A percentile compares a stretch with the other conserved stretches of the same genome.
phyloP scores from a whole-genome alignment of 2,888 invertebrate genomes.

The Drosophila meridiana region DNA sequence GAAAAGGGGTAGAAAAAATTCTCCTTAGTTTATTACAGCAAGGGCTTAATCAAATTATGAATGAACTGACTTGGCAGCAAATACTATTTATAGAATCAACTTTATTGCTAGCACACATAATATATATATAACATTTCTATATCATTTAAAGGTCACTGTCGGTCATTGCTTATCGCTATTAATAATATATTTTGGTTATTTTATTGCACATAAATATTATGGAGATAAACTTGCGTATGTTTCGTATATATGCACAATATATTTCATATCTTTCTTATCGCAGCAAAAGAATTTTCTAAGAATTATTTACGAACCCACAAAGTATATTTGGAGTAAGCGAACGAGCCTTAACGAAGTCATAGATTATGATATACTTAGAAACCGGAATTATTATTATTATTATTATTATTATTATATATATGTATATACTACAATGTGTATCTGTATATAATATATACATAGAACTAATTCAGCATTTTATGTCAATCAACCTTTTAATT shows the following conservation, averaged over 20 bases:
- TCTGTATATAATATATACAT: too few species aligned
- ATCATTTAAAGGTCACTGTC: background rate
- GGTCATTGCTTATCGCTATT: background rate
- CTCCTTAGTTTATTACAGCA: background rate
- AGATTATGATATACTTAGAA: too few species aligned
- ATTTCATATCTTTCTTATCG: background rate
- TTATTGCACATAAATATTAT: background rate
- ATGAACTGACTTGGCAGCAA: background rate
- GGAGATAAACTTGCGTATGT: background rate
- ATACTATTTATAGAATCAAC: background rate
- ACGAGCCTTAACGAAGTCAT: too few species aligned
- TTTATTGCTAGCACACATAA: background rate
- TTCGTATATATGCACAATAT: background rate
- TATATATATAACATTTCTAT: background rate
- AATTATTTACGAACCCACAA: too few species aligned
- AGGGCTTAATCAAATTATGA: conserved; percentile 10
- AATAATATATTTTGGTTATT: background rate
- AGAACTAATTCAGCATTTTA: too few species aligned
- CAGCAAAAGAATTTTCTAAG: background rate
- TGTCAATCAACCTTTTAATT: too few species aligned
- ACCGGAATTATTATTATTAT: too few species aligned
- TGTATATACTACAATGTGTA: too few species aligned
- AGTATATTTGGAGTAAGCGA: too few species aligned
- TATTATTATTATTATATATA: too few species aligned
- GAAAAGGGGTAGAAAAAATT: background rate